Base-by-base conservation (phyloP, 2,797 vertebrate species). In the Telmatherina bonti region DNA sequence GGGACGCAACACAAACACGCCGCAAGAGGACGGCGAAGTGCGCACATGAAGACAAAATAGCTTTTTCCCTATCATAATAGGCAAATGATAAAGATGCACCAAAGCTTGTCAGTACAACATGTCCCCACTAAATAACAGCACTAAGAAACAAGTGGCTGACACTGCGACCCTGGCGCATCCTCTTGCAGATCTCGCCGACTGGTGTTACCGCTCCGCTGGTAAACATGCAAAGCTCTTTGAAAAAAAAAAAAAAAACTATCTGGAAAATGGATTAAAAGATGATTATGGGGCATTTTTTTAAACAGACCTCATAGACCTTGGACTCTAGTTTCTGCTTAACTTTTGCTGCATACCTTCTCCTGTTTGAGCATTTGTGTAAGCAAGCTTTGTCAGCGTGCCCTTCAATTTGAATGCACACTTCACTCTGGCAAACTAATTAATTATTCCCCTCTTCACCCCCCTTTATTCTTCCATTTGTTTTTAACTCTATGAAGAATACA, bases 401-500 rank as follows among this genome's bases (percentile, higher is more conserved):
- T 89, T 88, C 87, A 85, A 63, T 85, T 61, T 91, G 72, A 91
- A 92, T 86, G 86, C 85, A 83, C 87, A 91, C 89, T 92, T 90
- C 90, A 92, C 82, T 85, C 66, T 24, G 56, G 77, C 84, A 91
- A 88, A 92, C 84, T 87, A 91, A 91, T 92, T 90, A 85, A 92
- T 89, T 89, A 90, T 91, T 89, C 86, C 83, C 87, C 87, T 88
- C 82, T 90, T 90, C 88, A 91, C 83, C 83, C 78, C 76, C 74
- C 79, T 86, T 89, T 88, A 87, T 91, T 89, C 86, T 80, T 85
- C 56, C 86, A 85, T 91, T 89, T 90, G 88, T 90, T 87, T 81
- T 78, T 87, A 84, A 83, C 82, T 83, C 79, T 81, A 74, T 77
- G 64, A 89, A 89, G 79, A 91, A 89, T 82, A 81, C 86, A 72